Evolutionary conservation across 1,140 invertebrate genomes (phyloP).

Genomic region (Mesaphorura yosii): DNA sequence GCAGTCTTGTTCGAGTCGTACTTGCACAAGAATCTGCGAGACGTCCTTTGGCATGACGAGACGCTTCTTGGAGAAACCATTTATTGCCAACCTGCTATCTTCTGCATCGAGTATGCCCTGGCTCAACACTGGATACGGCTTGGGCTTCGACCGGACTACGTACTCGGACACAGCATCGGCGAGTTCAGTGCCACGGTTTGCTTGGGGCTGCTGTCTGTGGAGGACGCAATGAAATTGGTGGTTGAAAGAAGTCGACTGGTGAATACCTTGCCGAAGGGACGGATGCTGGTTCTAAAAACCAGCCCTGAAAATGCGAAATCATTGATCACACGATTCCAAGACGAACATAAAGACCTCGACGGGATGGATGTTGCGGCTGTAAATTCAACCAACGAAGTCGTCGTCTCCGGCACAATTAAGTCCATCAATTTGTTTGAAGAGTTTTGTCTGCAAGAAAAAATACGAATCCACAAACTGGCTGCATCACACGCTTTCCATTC

Average conservation of each 20-base stretch:
- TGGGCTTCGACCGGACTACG: background rate
- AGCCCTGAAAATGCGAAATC: background rate
- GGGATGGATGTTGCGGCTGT: slow-evolving; percentile 3
- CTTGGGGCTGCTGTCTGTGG: background rate
- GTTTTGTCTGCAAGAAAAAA: background rate
- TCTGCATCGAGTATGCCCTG: slow-evolving; percentile 3
- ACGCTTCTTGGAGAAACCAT: slow-evolving; percentile 5
- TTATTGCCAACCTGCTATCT: slow-evolving; percentile 21
- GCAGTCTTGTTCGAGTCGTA: background rate
- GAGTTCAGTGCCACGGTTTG: slow-evolving; percentile 2
- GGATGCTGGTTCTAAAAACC: background rate
- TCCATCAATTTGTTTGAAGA: background rate
- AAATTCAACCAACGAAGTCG: slow-evolving; percentile 3
- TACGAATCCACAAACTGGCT: background rate
- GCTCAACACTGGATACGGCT: background rate
- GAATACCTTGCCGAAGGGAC: background rate
- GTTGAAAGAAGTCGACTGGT: background rate
- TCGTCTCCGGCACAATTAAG: background rate
- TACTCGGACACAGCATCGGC: slow-evolving; percentile 3
- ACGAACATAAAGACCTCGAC: background rate
- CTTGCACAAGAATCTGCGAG: background rate
- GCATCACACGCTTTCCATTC: slow-evolving; percentile 5
- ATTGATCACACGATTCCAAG: background rate
- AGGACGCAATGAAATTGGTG: slow-evolving; percentile 2
- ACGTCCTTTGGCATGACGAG: background rate